Evolutionary conservation across 2,797 vertebrate species (phyloP).

Genomic region (Salmo trutta): DNA sequence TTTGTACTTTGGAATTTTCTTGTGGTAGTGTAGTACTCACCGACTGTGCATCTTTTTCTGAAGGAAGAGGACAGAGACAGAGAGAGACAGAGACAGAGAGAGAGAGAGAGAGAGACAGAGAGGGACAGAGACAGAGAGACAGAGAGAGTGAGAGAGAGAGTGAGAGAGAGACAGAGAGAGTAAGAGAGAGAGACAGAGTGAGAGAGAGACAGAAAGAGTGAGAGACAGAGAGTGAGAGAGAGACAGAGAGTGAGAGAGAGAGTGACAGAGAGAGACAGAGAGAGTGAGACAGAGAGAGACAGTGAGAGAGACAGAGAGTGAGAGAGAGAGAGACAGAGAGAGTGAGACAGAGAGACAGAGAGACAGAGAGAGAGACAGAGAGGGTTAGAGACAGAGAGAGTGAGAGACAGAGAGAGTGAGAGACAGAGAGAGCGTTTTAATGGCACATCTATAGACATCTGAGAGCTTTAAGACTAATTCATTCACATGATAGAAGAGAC

Average conservation of each 20-base stretch:
- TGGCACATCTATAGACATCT: too few species aligned
- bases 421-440: neutral
- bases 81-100: neutral
- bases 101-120: neutral
- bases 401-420: too few species aligned
- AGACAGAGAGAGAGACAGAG: too few species aligned
- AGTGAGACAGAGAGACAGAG: too few species aligned
- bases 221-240: conserved; percentile 28
- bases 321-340: too few species aligned
- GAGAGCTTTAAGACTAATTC: too few species aligned
- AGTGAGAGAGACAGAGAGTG: neutral
- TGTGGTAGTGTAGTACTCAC: conserved; percentile 49
- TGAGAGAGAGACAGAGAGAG: too few species aligned
- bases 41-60: conserved; percentile 76
- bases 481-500: too few species aligned
- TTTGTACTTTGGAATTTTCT: neutral
- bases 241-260: neutral
- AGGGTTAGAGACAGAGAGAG: too few species aligned
- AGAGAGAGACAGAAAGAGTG: conserved; percentile 1
- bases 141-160: neutral
- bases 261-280: too few species aligned
- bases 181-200: too few species aligned
- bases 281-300: too few species aligned
- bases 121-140: neutral
- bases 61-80: conserved; percentile 27